Evolutionary conservation across 2,797 vertebrate species (phyloP).

Genomic region (Enteromius mattozi): DNA sequence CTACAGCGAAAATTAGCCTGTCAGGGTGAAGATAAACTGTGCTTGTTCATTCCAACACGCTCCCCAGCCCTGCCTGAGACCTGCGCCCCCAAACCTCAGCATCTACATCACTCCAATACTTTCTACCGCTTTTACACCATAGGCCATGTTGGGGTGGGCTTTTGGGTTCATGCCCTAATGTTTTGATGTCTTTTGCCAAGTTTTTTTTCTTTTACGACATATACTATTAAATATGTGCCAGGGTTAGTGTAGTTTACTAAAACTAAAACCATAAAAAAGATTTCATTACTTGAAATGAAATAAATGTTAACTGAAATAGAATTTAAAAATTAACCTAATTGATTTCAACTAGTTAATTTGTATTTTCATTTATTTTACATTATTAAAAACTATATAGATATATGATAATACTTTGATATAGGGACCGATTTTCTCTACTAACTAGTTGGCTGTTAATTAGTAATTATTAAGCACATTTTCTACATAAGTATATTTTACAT

Average conservation of each 20-base stretch:
- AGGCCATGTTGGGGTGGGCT: neutral
- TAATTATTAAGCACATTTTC: no score
- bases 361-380: neutral
- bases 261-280: neutral
- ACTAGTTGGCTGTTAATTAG: no score
- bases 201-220: neutral
- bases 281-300: neutral
- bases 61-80: conserved; percentile 43
- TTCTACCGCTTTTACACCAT: conserved; percentile 51
- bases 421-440: no score
- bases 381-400: neutral
- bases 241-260: neutral
- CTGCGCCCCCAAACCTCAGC: conserved; percentile 28
- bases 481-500: no score
- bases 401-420: no score
- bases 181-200: neutral
- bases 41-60: conserved; percentile 79
- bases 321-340: neutral
- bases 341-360: neutral
- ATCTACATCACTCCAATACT: conserved; percentile 51
- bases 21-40: conserved; percentile 78
- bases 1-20: conserved; percentile 82
- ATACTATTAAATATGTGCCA: neutral
- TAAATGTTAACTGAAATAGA: neutral
- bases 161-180: neutral